These are phyloP conservation scores for Piprites chloris DNA, from an alignment of 2,113 vertebrate species.

Conservation along the genomic window DNA sequence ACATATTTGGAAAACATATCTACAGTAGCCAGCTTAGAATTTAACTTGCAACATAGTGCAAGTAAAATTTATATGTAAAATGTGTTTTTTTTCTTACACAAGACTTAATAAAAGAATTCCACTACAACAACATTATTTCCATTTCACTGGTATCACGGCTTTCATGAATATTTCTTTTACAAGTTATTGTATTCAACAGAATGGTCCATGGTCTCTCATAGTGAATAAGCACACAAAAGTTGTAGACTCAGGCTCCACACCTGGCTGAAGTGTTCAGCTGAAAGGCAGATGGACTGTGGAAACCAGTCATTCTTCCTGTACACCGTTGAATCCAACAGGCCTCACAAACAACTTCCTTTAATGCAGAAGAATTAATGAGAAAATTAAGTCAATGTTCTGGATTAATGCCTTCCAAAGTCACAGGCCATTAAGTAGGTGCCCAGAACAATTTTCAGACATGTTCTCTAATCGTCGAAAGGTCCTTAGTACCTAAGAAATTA, in stretches of 20 bases:
- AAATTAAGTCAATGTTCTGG: conserved; percentile 31
- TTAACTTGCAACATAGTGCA: neutral
- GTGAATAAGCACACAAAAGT: conserved; percentile 14
- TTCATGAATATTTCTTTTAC: neutral
- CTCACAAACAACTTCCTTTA: conserved; percentile 7
- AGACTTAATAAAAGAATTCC: neutral
- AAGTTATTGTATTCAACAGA: neutral
- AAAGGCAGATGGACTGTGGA: neutral
- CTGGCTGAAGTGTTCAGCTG: conserved; percentile 18
- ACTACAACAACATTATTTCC: neutral
- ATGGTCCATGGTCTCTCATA: neutral
- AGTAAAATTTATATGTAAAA: neutral
- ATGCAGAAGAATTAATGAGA: conserved; percentile 1
- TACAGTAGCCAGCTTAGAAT: neutral
- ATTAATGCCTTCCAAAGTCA: conserved; percentile 47
- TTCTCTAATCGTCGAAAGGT: conserved; percentile 36
- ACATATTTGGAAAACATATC: neutral
- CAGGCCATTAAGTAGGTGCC: conserved; percentile 5
- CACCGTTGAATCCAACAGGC: neutral
- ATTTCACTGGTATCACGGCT: neutral
- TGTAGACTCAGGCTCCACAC: neutral
- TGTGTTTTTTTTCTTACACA: neutral
- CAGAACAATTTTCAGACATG: conserved; percentile 21
- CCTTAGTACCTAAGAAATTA: conserved; percentile 32
- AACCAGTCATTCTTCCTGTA: neutral